These are phyloP conservation scores for Hepsetus odoe DNA, from an alignment of 2,113 vertebrate genomes.

Conservation along the genomic window DNA sequence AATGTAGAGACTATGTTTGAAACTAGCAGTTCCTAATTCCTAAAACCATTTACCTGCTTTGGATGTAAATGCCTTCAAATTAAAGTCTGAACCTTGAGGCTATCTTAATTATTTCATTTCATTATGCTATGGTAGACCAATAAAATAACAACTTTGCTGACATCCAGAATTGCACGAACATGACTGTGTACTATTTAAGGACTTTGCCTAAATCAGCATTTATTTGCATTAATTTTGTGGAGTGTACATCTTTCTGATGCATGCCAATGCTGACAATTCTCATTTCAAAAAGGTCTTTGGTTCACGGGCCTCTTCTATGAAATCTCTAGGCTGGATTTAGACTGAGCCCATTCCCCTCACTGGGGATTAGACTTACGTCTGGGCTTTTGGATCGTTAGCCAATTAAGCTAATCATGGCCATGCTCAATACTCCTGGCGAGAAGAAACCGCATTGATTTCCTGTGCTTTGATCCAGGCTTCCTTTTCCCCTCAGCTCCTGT, in stretches of 20 bases:
- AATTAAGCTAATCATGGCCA: conserved; percentile 69
- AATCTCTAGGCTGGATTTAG: conserved; percentile 45
- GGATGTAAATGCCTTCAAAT: too few species aligned
- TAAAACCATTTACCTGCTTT: too few species aligned
- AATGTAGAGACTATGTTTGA: too few species aligned
- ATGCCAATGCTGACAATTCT: conserved; percentile 34
- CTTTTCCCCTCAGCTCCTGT: conserved; percentile 41
- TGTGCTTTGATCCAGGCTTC: conserved; percentile 62
- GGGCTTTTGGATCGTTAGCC: conserved; percentile 65
- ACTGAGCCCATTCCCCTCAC: conserved; percentile 45
- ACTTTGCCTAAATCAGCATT: too few species aligned
- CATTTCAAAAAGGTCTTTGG: conserved; percentile 28
- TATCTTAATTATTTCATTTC: too few species aligned
- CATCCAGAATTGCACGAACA: not conserved
- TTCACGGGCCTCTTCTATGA: conserved; percentile 38
- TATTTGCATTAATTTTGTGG: not conserved
- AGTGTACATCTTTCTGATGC: not conserved
- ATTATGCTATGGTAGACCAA: too few species aligned
- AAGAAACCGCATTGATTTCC: conserved; percentile 67
- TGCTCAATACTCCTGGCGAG: conserved; percentile 59
- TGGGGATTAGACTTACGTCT: conserved; percentile 60
- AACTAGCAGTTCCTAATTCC: too few species aligned
- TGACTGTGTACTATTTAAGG: not conserved
- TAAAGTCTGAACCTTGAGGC: too few species aligned
- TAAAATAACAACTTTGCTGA: not conserved